Base-by-base conservation (phyloP, 1,140 invertebrate genomes). In the Mya arenaria region DNA sequence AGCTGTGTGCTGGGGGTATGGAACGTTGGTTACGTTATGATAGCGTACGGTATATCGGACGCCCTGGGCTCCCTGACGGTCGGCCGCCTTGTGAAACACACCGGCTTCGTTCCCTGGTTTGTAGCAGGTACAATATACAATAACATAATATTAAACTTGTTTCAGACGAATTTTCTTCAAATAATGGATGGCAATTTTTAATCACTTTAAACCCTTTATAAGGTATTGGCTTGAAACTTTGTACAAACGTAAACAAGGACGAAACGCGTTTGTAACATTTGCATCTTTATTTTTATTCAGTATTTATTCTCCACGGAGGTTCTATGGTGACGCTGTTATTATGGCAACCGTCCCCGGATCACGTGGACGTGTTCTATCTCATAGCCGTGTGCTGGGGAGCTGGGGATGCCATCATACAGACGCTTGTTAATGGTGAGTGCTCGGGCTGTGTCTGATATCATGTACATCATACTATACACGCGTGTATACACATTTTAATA, bases 321-420 rank as follows among this genome's bases (percentile, higher is more conserved):
- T 34, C 65, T 30, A 55, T 71, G 63, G 58, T 86, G 2, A 39
- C 74, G 0, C 66, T 86, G 3, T 60, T 85, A 23, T 30, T 97
- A 78, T 99, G 97, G 97, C 95, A 93, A 72, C 97, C 97, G 0
- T 95, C 96, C 90, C 96, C 97, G 0, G 95, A 95, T 15, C 95
- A 95, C 55, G 95, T 95, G 0, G 94, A 95, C n/a, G 93, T 97
- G 1, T 98, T 98, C 94, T 98, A 96, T 92, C 95, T 97, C n/a
- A 96, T 98, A 56, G 97, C 97, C 1, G 97, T 96, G 0, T 93
- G 98, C 0, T 99, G 97, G 98, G 98, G 98, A 32, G 96, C 98
- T 37, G 96, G 96, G 0, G 98, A 98, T 90, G 97, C 97, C 4
- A 96, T 98, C 0, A 98, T 97, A 97, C 97, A 99, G 91, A 99